Percentiles rank a stretch among this genome's conserved stretches.
These are phyloP conservation scores for Oncorhynchus mykiss DNA, from an alignment of 2,113 vertebrate genomes.

Conservation along the genomic window DNA sequence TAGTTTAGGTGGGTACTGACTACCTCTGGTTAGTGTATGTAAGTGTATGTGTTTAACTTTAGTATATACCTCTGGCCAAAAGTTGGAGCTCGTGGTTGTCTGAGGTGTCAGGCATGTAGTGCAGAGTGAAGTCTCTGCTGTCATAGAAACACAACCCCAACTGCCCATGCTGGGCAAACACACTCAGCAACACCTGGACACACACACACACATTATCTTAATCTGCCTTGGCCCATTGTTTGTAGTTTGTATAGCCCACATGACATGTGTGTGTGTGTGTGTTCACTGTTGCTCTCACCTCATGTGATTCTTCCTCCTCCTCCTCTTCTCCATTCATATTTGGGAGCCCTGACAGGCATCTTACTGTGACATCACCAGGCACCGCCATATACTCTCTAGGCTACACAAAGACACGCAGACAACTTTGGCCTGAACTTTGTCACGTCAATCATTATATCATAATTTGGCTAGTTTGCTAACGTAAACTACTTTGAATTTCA, in stretches of 20 bases:
- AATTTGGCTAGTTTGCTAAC: neutral
- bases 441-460: neutral
- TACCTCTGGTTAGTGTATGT: neutral
- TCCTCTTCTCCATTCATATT: conserved; percentile 53
- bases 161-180: conserved; percentile 79
- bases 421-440: neutral
- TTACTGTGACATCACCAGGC: conserved; percentile 11
- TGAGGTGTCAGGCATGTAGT: conserved; percentile 85
- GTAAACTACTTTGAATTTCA: neutral
- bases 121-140: conserved; percentile 80
- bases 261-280: neutral
- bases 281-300: conserved; percentile 36
- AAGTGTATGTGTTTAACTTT: neutral
- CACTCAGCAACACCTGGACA: conserved; percentile 80
- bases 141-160: conserved; percentile 89
- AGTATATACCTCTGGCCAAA: conserved; percentile 78
- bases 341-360: neutral
- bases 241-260: neutral
- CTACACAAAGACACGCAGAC: neutral
- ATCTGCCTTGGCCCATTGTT: neutral
- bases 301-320: conserved; percentile 55
- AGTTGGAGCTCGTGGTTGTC: conserved; percentile 82
- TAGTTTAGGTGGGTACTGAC: neutral
- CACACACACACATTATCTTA: neutral
- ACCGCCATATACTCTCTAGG: conserved; percentile 37